Base-by-base conservation (phyloP, 2,888 invertebrate genomes). In the Polia nebulosa region DNA sequence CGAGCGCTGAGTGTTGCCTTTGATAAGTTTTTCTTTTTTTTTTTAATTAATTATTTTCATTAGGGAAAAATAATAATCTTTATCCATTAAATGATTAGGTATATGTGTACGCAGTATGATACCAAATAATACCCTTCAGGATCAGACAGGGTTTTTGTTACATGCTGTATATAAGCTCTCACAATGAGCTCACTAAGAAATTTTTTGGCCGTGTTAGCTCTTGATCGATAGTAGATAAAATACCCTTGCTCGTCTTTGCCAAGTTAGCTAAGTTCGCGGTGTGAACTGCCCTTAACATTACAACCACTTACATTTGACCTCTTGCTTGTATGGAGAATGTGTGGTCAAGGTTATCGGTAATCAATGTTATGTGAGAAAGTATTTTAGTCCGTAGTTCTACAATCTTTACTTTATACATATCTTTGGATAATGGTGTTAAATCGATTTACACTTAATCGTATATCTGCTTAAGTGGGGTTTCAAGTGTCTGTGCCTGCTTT, bases 271-370 rank as follows among this genome's bases (percentile, higher is more conserved):
- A 25, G 44, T 9, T 13, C 15, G 7, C 44, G 0, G 32, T 70
- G 63, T 39, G 36, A 3, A 62, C 44, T 39, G 25, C 20, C 25
- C 72, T 34, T 29, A 53, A 64, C 59, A 39, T 27, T 0, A 45
- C 11, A 29, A 51, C 74, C 56, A 63, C 57, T 63, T 55, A 52
- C 8, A 53, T 41, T 76, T 81, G 71, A 82, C 73, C 81, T 72
- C 65, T 68, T n/a, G 27, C 27, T 63, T 55, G 59, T 51, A 80
- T 56, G 52, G 51, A 47, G 80, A 69, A 72, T 72, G 76, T 78
- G 59, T 57, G 69, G 78, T 74, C 74, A 77, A 74, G 78, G 76
- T 64, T 64, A 64, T 60, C 45, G 25, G 41, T 49, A 53, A 52
- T 64, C 51, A 61, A 53, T 68, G 69, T 69, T 51, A 64, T 41